phyloP scores from a whole-genome alignment of 2,797 vertebrate genomes.

The Enteromius fasciolatus region DNA sequence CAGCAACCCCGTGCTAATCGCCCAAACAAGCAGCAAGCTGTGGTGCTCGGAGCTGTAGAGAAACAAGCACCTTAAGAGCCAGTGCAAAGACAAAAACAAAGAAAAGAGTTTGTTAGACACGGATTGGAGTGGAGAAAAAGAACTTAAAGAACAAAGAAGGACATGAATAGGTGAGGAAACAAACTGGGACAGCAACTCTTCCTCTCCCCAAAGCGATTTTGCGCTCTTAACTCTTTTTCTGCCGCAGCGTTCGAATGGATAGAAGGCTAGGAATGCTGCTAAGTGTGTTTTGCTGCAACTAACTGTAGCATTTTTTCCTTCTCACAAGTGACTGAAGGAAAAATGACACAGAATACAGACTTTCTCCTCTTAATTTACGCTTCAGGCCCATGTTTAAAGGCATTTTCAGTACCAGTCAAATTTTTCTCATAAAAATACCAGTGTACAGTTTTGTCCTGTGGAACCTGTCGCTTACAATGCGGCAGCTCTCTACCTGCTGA shows the following conservation, averaged over 20 bases:
- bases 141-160: constrained; percentile 62
- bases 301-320: background rate
- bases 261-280: constrained; percentile 38
- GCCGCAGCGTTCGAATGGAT: constrained; percentile 35
- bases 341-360: background rate
- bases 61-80: constrained; percentile 69
- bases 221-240: constrained; percentile 60
- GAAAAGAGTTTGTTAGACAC: constrained; percentile 71
- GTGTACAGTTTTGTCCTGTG: background rate
- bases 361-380: background rate
- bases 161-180: constrained; percentile 62
- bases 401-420: constrained; percentile 23
- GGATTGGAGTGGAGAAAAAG: constrained; percentile 64
- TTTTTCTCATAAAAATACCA: constrained; percentile 9
- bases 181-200: constrained; percentile 48
- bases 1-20: constrained; percentile 61
- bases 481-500: constrained; percentile 58
- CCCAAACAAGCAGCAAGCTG: constrained; percentile 60
- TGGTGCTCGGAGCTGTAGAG: constrained; percentile 66
- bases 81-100: constrained; percentile 66
- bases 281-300: constrained; percentile 26
- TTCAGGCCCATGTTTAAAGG: background rate
- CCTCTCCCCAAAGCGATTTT: constrained; percentile 58
- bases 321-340: background rate
- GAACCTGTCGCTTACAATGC: constrained; percentile 46